Evolutionary conservation across 2,113 vertebrate species (phyloP).

Genomic region (Lepus americanus): DNA sequence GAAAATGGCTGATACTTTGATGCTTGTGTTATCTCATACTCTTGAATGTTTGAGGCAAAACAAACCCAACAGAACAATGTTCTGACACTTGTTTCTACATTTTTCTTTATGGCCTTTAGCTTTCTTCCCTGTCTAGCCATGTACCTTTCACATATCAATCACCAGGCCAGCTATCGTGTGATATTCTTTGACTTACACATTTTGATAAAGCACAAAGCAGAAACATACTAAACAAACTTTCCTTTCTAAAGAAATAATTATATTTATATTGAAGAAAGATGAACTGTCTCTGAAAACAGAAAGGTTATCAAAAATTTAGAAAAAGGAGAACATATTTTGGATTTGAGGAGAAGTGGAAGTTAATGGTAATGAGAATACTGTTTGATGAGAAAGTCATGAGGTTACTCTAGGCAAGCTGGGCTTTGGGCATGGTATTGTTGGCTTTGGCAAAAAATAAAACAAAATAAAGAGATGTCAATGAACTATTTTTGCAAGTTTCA

Average conservation of each 20-base stretch:
- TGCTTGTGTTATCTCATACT: neutral
- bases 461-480: neutral
- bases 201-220: neutral
- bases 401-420: neutral
- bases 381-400: neutral
- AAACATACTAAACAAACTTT: neutral
- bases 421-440: neutral
- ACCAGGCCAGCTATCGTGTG: neutral
- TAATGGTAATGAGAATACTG: rapidly evolving
- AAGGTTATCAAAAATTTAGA: neutral
- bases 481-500: neutral
- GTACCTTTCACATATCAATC: neutral
- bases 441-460: neutral
- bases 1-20: neutral
- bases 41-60: neutral
- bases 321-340: neutral
- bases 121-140: neutral
- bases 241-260: neutral
- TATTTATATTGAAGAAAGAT: neutral
- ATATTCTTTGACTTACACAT: neutral
- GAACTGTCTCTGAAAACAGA: neutral
- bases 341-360: neutral
- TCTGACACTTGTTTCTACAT: neutral
- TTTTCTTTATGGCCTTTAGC: neutral
- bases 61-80: neutral